phyloP scores from a whole-genome alignment of 2,113 vertebrate species.

The Leucoraja erinaceus region DNA sequence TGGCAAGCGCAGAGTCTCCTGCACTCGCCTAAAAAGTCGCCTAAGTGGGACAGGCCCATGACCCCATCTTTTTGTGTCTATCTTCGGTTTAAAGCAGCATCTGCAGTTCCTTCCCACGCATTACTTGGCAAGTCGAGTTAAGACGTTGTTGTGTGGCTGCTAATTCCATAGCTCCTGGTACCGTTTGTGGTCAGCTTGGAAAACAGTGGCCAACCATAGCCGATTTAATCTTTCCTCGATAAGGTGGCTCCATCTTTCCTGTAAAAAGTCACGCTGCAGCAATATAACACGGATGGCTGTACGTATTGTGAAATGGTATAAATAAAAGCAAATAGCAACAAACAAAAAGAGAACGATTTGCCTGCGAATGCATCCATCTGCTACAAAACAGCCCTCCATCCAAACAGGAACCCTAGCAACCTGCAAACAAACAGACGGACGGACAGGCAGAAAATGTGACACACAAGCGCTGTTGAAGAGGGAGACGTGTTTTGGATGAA shows the following conservation, averaged over 20 bases:
- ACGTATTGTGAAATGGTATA: background rate
- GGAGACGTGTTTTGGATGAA: slow-evolving; percentile 10
- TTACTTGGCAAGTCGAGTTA: too few species aligned
- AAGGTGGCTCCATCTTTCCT: too few species aligned
- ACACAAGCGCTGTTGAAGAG: background rate
- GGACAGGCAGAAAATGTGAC: slow-evolving; percentile 2
- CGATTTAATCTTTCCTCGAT: background rate
- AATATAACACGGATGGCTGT: background rate
- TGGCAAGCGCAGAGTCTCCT: too few species aligned
- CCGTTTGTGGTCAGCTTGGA: background rate
- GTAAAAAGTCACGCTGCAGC: too few species aligned
- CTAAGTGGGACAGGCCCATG: too few species aligned
- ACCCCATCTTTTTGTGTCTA: too few species aligned
- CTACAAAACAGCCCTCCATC: background rate
- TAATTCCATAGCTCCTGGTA: background rate
- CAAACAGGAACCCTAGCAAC: slow-evolving; percentile 5
- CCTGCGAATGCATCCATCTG: background rate
- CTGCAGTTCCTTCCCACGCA: too few species aligned
- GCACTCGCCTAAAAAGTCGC: too few species aligned
- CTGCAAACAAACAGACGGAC: background rate
- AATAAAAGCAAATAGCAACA: background rate
- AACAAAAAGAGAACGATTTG: background rate
- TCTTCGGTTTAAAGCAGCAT: too few species aligned
- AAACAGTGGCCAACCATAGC: too few species aligned
- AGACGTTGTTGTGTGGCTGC: background rate